A percentile compares a stretch with the other conserved stretches of the same genome.
These are phyloP conservation scores for Zoanthus gigantus DNA, from an alignment of 92 coral and sea anemone species.

Conservation along the genomic window DNA sequence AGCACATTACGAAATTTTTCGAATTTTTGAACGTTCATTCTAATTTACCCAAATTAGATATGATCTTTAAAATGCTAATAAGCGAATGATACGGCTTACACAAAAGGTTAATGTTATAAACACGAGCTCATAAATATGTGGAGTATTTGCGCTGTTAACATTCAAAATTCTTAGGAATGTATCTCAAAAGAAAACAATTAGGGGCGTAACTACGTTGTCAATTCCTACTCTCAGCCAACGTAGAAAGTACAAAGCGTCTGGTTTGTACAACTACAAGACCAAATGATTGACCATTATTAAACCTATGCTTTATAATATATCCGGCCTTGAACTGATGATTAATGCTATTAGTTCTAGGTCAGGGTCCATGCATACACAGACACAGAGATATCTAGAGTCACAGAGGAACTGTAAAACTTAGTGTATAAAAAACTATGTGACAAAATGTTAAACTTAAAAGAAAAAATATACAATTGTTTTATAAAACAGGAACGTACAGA, in stretches of 20 bases:
- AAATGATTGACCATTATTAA: neutral
- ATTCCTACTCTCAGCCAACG: neutral
- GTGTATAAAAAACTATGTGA: too few species aligned
- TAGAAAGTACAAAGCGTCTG: neutral
- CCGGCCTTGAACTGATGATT: conserved; percentile 13
- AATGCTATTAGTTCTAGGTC: too few species aligned
- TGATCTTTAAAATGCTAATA: neutral
- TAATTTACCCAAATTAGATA: neutral
- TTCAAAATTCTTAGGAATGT: neutral
- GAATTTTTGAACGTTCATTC: conserved; percentile 26
- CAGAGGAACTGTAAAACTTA: too few species aligned
- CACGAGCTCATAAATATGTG: neutral
- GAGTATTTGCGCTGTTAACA: neutral
- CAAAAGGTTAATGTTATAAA: neutral
- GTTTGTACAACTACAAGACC: neutral
- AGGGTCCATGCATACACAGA: too few species aligned
- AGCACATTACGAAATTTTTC: neutral
- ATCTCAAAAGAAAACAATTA: neutral
- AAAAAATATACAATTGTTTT: too few species aligned
- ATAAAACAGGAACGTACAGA: too few species aligned
- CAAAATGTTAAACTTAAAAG: too few species aligned
- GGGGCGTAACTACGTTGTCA: neutral
- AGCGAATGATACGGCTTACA: neutral
- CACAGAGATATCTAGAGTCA: too few species aligned
- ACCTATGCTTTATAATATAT: neutral